These are phyloP conservation scores for Parazoanthus swiftii DNA, from an alignment of 92 coral and sea anemone genomes.

Conservation along the genomic window DNA sequence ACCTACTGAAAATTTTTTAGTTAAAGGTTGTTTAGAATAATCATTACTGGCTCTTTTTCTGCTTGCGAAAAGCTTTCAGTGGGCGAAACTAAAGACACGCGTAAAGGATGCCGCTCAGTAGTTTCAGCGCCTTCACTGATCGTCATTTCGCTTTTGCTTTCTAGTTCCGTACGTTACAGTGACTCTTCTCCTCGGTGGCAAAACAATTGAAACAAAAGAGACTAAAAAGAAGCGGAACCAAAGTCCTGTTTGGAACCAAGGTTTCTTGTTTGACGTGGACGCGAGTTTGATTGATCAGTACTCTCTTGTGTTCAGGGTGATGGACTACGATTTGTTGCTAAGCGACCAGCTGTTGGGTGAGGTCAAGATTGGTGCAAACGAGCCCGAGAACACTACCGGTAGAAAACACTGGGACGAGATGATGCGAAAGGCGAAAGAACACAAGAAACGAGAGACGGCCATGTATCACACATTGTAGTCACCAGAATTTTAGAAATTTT, in stretches of 20 bases:
- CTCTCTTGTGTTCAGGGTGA: constrained; percentile 66
- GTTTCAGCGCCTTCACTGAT: neutral
- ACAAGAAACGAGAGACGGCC: constrained; percentile 68
- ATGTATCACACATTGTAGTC: constrained; percentile 62
- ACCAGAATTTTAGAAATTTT: neutral
- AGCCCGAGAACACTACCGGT: constrained; percentile 63
- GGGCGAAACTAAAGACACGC: no score
- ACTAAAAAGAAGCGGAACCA: constrained; percentile 73
- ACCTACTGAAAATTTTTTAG: no score
- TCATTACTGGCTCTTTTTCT: no score
- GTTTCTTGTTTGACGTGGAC: constrained; percentile 85
- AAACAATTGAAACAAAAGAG: constrained; percentile 67
- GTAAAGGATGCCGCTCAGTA: no score
- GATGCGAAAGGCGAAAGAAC: constrained; percentile 59
- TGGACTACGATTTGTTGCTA: constrained; percentile 81
- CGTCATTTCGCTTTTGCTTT: neutral
- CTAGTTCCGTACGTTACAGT: constrained; percentile 66
- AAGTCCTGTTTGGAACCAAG: constrained; percentile 90
- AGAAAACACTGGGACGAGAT: constrained; percentile 93
- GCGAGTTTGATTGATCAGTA: constrained; percentile 63
- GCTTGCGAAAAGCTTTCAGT: no score
- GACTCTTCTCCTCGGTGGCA: constrained; percentile 60
- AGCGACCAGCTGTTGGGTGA: constrained; percentile 79
- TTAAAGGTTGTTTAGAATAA: no score
- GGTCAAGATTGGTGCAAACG: constrained; percentile 66